Evolutionary conservation across 2,888 invertebrate species (phyloP).

Genomic region (Junonia oenone): DNA sequence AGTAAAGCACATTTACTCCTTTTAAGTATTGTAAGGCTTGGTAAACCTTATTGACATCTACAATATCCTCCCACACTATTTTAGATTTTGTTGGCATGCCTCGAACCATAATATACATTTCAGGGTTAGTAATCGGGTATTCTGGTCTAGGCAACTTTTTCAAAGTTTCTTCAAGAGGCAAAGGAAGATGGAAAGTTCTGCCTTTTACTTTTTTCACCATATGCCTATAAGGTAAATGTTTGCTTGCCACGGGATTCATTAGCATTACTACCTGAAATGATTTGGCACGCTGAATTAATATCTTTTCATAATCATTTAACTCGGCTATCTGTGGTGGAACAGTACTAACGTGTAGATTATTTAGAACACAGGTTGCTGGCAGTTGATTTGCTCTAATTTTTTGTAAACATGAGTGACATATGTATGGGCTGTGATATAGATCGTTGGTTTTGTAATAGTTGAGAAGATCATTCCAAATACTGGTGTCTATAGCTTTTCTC

Average conservation of each 20-base stretch:
- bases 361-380: not conserved
- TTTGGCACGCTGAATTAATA: slow-evolving; percentile 34
- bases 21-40: slow-evolving; percentile 36
- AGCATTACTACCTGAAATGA: slow-evolving; percentile 41
- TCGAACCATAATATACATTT: slow-evolving; percentile 34
- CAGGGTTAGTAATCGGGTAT: not conserved
- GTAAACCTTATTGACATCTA: slow-evolving; percentile 39
- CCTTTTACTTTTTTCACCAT: slow-evolving; percentile 31
- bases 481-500: not conserved
- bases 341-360: not conserved
- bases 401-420: not conserved
- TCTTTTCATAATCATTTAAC: slow-evolving; percentile 20
- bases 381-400: not conserved
- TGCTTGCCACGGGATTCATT: slow-evolving; percentile 40
- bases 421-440: not conserved
- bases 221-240: slow-evolving; percentile 33
- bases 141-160: slow-evolving; percentile 35
- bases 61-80: slow-evolving; percentile 16
- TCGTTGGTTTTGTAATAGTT: not conserved
- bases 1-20: not conserved
- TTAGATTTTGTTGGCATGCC: slow-evolving; percentile 16
- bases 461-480: not conserved
- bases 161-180: slow-evolving; percentile 41
- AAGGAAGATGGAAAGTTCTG: slow-evolving; percentile 40
- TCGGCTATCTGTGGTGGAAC: slow-evolving; percentile 1